Base-by-base conservation (phyloP, 1,140 invertebrate genomes). In the Amyelois transitella region DNA sequence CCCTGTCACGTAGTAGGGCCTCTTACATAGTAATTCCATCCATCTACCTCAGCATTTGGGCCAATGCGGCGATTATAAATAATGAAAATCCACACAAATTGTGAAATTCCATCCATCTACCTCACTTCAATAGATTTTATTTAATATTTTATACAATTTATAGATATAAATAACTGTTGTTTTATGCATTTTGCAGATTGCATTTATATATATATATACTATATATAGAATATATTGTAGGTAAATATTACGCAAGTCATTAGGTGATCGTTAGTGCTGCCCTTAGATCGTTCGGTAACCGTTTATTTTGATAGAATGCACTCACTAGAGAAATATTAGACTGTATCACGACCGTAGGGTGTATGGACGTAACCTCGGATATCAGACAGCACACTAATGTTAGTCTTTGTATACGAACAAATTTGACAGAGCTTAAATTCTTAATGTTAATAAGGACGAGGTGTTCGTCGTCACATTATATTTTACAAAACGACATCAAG, bases 21-120 rank as follows among this genome's bases (percentile, higher is more conserved):
- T 68, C 72, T 85, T 79, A 82, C 83, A 88, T 87, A 84, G 77
- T 81, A 79, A 88, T 88, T 89, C 88, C 88, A 89, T 89, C 88
- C 88, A 88, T 80, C 88, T 89, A 89, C 87, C 87, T 89, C 87
- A 89, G 83, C 75, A 81, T 84, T 84, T 75, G 81, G 81, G 82
- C 85, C 85, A 80, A 83, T 76, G 68, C 75, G 85, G 85, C 85
- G 69, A 72, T 80, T 81, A 74, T 80, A 68, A 58, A 67, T 60
- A 54, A 64, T 60, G 79, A 66, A 84, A 81, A 87, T 88, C 85
- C 86, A 88, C 82, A 87, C 81, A 86, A 89, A 89, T 87, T 88
- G 82, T 89, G 85, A 88, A 88, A 89, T 89, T 89, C 88, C 88
- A 89, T 89, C 88, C 88, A 89, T 88, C 88, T 89, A 89, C 88